phyloP scores from a whole-genome alignment of 2,888 invertebrate genomes.

The Tenodera sinensis region DNA sequence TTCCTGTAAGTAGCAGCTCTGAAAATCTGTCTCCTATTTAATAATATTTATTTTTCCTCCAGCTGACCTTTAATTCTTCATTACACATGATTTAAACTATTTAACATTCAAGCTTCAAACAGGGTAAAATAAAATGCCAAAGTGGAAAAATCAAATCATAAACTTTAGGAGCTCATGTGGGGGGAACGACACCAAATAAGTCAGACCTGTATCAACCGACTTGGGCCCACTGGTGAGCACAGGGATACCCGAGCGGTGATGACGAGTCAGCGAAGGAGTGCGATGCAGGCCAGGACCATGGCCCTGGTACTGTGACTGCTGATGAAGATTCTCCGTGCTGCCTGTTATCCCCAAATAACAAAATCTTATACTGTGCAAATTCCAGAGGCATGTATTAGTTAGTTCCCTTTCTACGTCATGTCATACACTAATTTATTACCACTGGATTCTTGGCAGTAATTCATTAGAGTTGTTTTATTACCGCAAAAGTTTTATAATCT shows the following conservation, averaged over 20 bases:
- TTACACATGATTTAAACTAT: neutral
- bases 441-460: neutral
- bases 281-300: constrained; percentile 56
- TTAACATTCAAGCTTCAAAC: neutral
- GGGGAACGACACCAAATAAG: neutral
- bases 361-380: neutral
- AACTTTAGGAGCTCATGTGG: neutral
- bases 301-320: constrained; percentile 43
- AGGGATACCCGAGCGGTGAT: constrained; percentile 58
- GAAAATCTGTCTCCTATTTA: neutral
- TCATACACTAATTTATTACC: neutral
- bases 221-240: constrained; percentile 42
- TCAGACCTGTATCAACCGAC: constrained; percentile 23
- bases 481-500: too few relatives aligned
- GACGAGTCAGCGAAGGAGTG: constrained; percentile 43
- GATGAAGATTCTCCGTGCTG: constrained; percentile 59
- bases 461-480: too few relatives aligned
- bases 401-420: neutral
- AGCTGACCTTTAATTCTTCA: neutral
- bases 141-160: neutral
- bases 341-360: constrained; percentile 42
- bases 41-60: neutral
- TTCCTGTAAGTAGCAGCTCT: neutral
- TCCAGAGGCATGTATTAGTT: neutral
- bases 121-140: neutral